Evolutionary conservation across 2,113 vertebrate genomes (phyloP).

Genomic region (Calonectris borealis): DNA sequence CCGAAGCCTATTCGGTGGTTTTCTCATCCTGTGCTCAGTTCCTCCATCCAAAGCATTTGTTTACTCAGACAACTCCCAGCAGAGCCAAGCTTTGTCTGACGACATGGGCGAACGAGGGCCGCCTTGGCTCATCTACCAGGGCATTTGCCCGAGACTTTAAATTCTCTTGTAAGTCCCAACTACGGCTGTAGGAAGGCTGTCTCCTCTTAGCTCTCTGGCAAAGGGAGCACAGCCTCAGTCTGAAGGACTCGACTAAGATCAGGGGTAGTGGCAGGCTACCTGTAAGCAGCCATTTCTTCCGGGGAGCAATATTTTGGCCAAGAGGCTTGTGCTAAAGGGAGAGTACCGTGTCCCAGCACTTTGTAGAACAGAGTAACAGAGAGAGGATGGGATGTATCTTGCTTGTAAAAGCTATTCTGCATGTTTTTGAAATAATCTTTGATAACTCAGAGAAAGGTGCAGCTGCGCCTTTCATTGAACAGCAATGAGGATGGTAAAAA

Average conservation of each 20-base stretch:
- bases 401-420: neutral
- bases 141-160: neutral
- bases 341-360: neutral
- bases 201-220: neutral
- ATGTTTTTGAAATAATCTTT: constrained; percentile 22
- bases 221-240: neutral
- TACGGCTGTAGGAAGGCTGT: neutral
- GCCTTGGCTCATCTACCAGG: neutral
- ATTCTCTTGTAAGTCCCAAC: neutral
- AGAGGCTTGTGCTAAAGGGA: neutral
- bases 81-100: neutral
- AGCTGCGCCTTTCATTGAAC: constrained; percentile 39
- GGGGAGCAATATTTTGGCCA: neutral
- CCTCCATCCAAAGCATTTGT: neutral
- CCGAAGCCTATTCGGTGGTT: neutral
- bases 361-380: neutral
- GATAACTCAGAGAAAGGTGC: constrained; percentile 47
- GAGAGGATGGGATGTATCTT: neutral
- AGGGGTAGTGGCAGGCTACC: neutral
- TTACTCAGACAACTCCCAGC: neutral
- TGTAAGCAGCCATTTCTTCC: neutral
- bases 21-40: neutral
- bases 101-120: rapidly evolving
- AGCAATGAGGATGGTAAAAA: neutral
- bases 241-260: neutral